Evolutionary conservation across 2,113 vertebrate species (phyloP).

Genomic region (Equus quagga): DNA sequence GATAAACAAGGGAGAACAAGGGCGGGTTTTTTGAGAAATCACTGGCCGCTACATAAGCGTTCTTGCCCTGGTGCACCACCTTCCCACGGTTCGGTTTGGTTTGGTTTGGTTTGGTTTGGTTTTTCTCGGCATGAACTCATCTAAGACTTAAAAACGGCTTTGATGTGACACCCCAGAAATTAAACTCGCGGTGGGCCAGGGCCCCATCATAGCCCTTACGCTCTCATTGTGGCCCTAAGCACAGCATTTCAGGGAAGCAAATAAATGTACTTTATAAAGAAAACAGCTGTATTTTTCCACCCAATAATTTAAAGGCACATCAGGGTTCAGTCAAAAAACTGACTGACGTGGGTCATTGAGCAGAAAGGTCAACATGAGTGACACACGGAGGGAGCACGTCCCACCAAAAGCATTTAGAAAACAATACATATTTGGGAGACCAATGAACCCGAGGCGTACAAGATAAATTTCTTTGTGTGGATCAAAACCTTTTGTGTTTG

Average conservation of each 20-base stretch:
- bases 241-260: slow-evolving; percentile 58
- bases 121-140: slow-evolving; percentile 75
- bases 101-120: not conserved
- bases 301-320: slow-evolving; percentile 43
- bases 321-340: slow-evolving; percentile 51
- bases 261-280: slow-evolving; percentile 12
- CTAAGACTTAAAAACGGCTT: slow-evolving; percentile 80
- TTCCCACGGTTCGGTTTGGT: slow-evolving; percentile 60
- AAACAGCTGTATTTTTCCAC: slow-evolving; percentile 64
- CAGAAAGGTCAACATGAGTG: slow-evolving; percentile 11
- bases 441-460: slow-evolving; percentile 74
- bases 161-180: slow-evolving; percentile 74
- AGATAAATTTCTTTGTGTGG: slow-evolving; percentile 78
- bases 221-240: slow-evolving; percentile 15
- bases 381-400: accelerated
- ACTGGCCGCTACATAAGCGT: slow-evolving; percentile 56
- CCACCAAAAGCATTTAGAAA: not conserved
- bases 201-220: not conserved
- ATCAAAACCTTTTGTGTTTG: slow-evolving; percentile 74
- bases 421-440: slow-evolving; percentile 81
- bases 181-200: slow-evolving; percentile 61
- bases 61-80: not conserved
- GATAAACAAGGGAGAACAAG: slow-evolving; percentile 66
- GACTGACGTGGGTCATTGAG: slow-evolving; percentile 66
- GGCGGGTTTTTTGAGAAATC: slow-evolving; percentile 71